Evolutionary conservation across 1,140 invertebrate species (phyloP).

Genomic region (Drosophila bocki): DNA sequence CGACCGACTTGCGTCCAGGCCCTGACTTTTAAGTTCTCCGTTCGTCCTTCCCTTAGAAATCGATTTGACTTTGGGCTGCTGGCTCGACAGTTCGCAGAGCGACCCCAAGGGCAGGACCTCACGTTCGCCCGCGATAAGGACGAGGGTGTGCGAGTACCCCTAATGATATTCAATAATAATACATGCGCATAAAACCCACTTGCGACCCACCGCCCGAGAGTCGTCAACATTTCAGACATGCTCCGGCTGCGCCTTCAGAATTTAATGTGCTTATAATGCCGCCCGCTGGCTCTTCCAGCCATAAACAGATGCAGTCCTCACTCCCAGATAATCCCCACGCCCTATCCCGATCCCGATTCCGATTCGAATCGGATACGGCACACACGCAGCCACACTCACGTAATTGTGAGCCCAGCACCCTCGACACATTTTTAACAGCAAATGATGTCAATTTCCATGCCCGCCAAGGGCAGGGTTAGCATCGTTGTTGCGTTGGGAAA

Average conservation of each 20-base stretch:
- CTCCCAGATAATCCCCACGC: conserved; percentile 22
- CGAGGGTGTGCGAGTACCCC: conserved; percentile 12
- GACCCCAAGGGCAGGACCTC: conserved; percentile 55
- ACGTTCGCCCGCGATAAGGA: conserved; percentile 35
- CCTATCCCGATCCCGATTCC: neutral
- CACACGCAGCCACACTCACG: conserved; percentile 30
- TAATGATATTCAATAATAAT: conserved; percentile 83
- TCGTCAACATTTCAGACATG: conserved; percentile 75
- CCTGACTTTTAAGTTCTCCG: conserved; percentile 32
- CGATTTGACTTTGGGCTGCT: conserved; percentile 39
- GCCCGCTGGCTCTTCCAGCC: conserved; percentile 72
- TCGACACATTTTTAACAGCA: conserved; percentile 61
- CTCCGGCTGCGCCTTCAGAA: conserved; percentile 75
- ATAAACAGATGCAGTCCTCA: conserved; percentile 57
- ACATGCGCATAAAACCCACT: conserved; percentile 78
- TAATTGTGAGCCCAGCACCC: conserved; percentile 19
- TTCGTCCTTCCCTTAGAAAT: conserved; percentile 20
- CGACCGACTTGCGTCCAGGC: conserved; percentile 24
- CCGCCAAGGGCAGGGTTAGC: conserved; percentile 27
- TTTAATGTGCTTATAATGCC: conserved; percentile 84
- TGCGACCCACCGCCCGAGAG: conserved; percentile 50
- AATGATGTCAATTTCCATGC: conserved; percentile 79
- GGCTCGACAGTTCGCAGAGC: conserved; percentile 47
- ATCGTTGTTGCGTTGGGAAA: conserved; percentile 11
- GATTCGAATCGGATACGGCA: conserved; percentile 36